Evolutionary conservation across 2,113 vertebrate species (phyloP).

Genomic region (Nesogale talazaci): DNA sequence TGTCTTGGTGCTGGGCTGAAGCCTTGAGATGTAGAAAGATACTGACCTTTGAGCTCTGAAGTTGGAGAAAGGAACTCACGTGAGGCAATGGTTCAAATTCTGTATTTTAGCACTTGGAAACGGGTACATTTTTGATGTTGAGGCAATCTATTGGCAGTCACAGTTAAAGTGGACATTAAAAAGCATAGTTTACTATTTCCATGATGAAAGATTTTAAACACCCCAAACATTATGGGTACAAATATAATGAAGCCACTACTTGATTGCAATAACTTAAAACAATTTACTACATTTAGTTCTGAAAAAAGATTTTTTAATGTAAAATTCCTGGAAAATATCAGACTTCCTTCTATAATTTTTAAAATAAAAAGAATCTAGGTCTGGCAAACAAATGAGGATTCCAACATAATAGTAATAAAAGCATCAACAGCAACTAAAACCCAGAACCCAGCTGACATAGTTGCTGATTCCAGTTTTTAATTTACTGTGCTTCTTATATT

Average conservation of each 20-base stretch:
- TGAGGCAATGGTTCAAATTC: too few relatives aligned
- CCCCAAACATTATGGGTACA: neutral
- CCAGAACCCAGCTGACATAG: neutral
- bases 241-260: neutral
- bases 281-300: neutral
- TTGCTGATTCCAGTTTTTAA: constrained; percentile 14
- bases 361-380: constrained; percentile 30
- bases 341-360: constrained; percentile 39
- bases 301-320: neutral
- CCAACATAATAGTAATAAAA: constrained; percentile 24
- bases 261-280: constrained; percentile 1
- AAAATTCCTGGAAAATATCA: constrained; percentile 3
- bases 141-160: too few relatives aligned
- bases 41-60: too few relatives aligned
- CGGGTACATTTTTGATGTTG: too few relatives aligned
- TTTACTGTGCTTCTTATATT: constrained; percentile 6
- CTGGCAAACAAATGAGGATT: neutral
- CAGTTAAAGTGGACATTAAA: neutral
- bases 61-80: too few relatives aligned
- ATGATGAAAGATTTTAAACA: constrained; percentile 48
- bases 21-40: too few relatives aligned
- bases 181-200: neutral
- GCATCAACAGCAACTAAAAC: neutral
- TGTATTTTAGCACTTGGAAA: too few relatives aligned
- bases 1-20: too few relatives aligned